Base-by-base conservation (phyloP, 1,140 invertebrate genomes). In the Drosophila tsacasi region DNA sequence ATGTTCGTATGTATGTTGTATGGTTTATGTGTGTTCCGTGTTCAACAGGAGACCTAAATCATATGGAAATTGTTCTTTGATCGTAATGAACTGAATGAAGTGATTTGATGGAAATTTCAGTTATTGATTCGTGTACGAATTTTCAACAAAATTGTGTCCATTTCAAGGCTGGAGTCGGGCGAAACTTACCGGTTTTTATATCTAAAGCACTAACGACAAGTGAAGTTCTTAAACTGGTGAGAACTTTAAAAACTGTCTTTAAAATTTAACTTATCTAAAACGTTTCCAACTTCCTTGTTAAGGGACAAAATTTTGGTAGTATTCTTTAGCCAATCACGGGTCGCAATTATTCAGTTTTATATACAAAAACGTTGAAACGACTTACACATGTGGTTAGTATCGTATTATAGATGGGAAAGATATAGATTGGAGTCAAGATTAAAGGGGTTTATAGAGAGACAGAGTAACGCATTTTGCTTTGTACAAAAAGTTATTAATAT, bases 361-460 rank as follows among this genome's bases (percentile, higher is more conserved):
- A 87, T 89, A 83, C 84, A 89, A 87, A 87, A 87, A 89, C 83
- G 68, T 87, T 83, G 46, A 76, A 77, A 71, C 61, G 54, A 68
- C 47, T 78, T 55, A 46, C 40, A 71, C 19, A 55, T 76, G 54
- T 72, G 50, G 37, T 58, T 59, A 60, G 55, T 59, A 67, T 60
- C 54, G 72, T 74, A 13, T 61, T 46, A 23, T 7, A 63, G 40
- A 57, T 73, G 66, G 40, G 30, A n/a, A 67, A 55, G 37, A 52
- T 42, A 73, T 52, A 73, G 68, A 30, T 30, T 40, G 35, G 35
- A 30, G 46, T 42, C 32, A 35, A 71, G 63, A 52, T 37, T 55
- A 46, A 30, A 63, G 3, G 79, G 72, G 52, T 57, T 85, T 32
- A 62, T 67, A 74, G 74, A 73, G 69, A 73, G 66, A 73, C 67